These are phyloP conservation scores for Porites divaricata DNA, from an alignment of 92 coral and sea anemone species.

Conservation along the genomic window DNA sequence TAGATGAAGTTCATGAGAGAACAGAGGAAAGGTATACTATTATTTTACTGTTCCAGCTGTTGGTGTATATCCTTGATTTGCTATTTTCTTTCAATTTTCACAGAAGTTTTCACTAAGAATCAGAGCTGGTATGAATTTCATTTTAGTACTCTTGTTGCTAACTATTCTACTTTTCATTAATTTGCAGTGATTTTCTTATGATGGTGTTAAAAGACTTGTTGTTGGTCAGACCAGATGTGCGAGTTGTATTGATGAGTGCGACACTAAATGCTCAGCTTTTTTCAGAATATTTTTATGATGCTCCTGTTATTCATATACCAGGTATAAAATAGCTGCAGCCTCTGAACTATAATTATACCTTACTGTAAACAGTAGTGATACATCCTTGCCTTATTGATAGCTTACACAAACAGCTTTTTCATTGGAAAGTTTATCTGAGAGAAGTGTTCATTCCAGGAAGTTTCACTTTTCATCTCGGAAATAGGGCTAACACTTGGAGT, in stretches of 20 bases:
- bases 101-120: too few relatives aligned
- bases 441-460: too few relatives aligned
- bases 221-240: constrained; percentile 74
- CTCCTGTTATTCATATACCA: constrained; percentile 91
- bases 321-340: constrained; percentile 35
- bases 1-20: constrained; percentile 90
- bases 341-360: too few relatives aligned
- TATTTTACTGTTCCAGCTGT: not conserved
- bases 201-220: constrained; percentile 85
- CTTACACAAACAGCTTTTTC: too few relatives aligned
- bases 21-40: constrained; percentile 81
- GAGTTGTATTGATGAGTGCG: constrained; percentile 87
- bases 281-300: constrained; percentile 82
- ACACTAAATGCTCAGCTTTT: constrained; percentile 85
- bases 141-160: too few relatives aligned
- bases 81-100: not conserved
- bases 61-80: not conserved
- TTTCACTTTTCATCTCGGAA: too few relatives aligned
- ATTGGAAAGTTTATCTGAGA: too few relatives aligned
- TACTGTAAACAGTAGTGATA: too few relatives aligned
- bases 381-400: too few relatives aligned
- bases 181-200: constrained; percentile 86
- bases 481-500: too few relatives aligned
- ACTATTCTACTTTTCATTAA: not conserved
- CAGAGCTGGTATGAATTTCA: too few relatives aligned